These are phyloP conservation scores for Anoplophora glabripennis DNA, from an alignment of 1,140 invertebrate genomes.

Conservation along the genomic window DNA sequence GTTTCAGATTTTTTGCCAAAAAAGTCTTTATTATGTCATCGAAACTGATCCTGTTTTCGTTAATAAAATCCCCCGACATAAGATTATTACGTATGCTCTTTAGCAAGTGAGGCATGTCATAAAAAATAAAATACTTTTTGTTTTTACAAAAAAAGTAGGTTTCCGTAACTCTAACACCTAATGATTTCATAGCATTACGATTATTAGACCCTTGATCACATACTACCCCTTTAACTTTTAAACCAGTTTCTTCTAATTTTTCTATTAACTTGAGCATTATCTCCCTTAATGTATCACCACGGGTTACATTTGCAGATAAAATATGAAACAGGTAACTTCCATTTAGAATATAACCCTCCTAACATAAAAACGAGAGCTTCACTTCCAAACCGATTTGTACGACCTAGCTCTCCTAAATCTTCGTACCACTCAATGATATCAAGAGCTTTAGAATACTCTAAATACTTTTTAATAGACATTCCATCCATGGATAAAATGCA, in stretches of 20 bases:
- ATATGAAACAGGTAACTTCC: conserved; percentile 25
- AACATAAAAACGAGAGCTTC: conserved; percentile 24
- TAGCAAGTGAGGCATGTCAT: conserved; percentile 22
- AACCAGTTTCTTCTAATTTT: background rate
- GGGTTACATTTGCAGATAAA: conserved; percentile 3
- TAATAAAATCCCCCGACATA: too few relatives aligned
- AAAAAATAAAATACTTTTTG: conserved; percentile 17
- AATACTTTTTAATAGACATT: conserved; percentile 25
- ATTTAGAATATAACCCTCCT: conserved; percentile 15
- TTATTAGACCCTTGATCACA: too few relatives aligned
- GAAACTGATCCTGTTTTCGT: too few relatives aligned
- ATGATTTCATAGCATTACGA: too few relatives aligned
- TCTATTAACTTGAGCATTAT: background rate
- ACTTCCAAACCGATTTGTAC: conserved; percentile 6
- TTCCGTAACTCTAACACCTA: background rate
- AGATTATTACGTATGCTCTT: conserved; percentile 27
- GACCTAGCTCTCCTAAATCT: conserved; percentile 21
- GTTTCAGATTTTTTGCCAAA: conserved; percentile 13
- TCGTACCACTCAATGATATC: conserved; percentile 30
- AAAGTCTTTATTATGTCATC: conserved; percentile 17
- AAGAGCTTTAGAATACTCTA: conserved; percentile 16
- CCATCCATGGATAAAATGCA: conserved; percentile 21
- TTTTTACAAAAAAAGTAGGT: conserved; percentile 14
- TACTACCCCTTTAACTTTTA: background rate
- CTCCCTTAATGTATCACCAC: conserved; percentile 4